phyloP scores from a whole-genome alignment of 2,888 invertebrate species.

The Corythucha ciliata region DNA sequence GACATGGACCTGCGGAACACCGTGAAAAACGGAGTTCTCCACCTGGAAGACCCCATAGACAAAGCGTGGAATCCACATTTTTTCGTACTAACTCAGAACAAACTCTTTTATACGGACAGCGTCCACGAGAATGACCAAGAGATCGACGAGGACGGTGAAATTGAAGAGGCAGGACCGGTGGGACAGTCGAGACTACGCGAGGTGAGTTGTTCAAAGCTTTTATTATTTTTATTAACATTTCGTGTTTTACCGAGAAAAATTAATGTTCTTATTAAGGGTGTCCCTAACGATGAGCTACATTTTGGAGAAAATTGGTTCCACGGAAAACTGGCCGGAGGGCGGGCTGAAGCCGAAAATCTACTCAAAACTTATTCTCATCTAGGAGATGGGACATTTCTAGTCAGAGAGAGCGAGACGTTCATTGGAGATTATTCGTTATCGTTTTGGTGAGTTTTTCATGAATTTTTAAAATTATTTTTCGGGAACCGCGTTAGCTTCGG shows the following conservation, averaged over 20 bases:
- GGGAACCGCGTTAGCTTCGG: background rate
- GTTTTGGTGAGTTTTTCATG: slow-evolving; percentile 56
- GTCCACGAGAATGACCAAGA: slow-evolving; percentile 45
- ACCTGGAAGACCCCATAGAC: slow-evolving; percentile 79
- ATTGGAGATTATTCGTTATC: slow-evolving; percentile 93
- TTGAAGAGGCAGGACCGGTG: slow-evolving; percentile 40
- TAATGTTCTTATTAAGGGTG: slow-evolving; percentile 42
- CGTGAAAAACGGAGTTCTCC: slow-evolving; percentile 80
- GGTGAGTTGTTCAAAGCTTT: slow-evolving; percentile 29
- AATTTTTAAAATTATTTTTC: slow-evolving; percentile 2
- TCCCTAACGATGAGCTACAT: slow-evolving; percentile 79
- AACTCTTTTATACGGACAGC: slow-evolving; percentile 77
- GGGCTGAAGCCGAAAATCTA: slow-evolving; percentile 57
- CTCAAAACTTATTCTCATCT: slow-evolving; percentile 66
- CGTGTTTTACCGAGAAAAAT: background rate
- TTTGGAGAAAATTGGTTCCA: slow-evolving; percentile 93
- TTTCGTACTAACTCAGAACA: slow-evolving; percentile 79
- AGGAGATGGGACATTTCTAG: slow-evolving; percentile 86
- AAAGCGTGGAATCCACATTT: slow-evolving; percentile 89
- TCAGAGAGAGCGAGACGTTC: slow-evolving; percentile 89
- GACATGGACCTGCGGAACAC: slow-evolving; percentile 73
- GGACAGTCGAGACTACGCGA: slow-evolving; percentile 48
- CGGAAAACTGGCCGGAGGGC: slow-evolving; percentile 68
- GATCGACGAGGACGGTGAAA: slow-evolving; percentile 47
- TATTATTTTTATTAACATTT: slow-evolving; percentile 2